These are phyloP conservation scores for Cnemophilus loriae DNA, from an alignment of 2,113 vertebrate species.

Conservation along the genomic window DNA sequence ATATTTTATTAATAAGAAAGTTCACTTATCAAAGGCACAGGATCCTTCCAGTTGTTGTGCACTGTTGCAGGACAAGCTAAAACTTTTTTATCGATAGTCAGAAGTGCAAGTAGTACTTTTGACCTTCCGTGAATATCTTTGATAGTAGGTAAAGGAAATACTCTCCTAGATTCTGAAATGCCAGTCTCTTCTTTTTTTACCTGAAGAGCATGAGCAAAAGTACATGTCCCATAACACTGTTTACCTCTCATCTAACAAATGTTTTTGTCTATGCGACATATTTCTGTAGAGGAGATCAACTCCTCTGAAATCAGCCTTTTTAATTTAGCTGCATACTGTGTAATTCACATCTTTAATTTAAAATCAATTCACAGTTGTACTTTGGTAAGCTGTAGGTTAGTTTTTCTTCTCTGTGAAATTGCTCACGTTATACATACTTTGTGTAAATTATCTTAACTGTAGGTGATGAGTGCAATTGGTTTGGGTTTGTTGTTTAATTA, in stretches of 20 bases:
- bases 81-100: background rate
- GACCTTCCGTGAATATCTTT: background rate
- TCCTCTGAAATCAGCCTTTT: background rate
- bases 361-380: background rate
- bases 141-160: background rate
- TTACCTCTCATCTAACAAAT: background rate
- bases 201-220: background rate
- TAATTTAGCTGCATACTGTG: background rate
- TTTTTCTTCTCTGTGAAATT: background rate
- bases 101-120: background rate
- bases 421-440: background rate
- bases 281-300: background rate
- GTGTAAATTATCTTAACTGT: background rate
- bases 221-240: background rate
- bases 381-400: background rate
- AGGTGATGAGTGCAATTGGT: background rate
- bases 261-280: background rate
- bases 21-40: background rate
- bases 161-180: background rate
- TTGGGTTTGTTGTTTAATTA: background rate
- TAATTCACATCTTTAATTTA: background rate
- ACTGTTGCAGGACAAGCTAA: background rate
- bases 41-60: background rate
- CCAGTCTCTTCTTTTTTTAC: background rate
- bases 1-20: slow-evolving; percentile 5